A percentile compares a stretch with the other conserved stretches of the same genome.
Conservation (phyloP, 2,888 invertebrate species). For the Mythimna vitellina region DNA sequence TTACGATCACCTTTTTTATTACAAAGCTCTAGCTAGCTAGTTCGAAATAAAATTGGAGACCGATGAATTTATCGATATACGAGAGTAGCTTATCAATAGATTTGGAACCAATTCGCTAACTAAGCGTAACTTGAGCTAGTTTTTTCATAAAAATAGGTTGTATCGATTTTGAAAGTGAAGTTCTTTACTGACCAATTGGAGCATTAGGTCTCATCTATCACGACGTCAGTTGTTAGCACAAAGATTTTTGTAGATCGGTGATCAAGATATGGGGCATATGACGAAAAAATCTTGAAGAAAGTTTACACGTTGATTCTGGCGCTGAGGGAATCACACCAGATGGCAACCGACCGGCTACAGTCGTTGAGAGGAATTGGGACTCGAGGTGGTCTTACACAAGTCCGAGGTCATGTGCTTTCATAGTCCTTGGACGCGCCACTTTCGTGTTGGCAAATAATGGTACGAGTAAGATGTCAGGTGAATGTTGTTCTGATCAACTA, state of each 20-base stretch:
- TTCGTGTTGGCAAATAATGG: no score
- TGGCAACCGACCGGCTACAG: no score
- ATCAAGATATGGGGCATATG: background rate
- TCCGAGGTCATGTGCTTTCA: no score
- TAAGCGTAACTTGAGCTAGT: background rate
- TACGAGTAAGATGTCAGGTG: no score
- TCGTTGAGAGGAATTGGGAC: no score
- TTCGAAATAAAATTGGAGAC: slow-evolving; percentile 2
- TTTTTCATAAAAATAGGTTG: background rate
- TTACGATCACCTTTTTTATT: slow-evolving; percentile 1
- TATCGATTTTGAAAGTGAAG: background rate
- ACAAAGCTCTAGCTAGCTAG: background rate
- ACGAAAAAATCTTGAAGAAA: no score
- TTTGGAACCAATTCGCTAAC: background rate
- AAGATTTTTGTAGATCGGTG: background rate
- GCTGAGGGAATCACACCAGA: background rate
- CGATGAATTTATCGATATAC: background rate
- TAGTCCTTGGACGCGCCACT: no score
- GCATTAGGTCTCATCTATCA: background rate
- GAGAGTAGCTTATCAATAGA: background rate
- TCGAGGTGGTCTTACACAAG: no score
- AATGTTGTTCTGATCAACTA: no score
- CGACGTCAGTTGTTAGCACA: background rate
- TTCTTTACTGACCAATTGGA: background rate
- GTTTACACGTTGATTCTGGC: no score